Evolutionary conservation across 30 jellyfish, hydroid and myxozoan species (phyloP).

Genomic region (Turritopsis rubra): DNA sequence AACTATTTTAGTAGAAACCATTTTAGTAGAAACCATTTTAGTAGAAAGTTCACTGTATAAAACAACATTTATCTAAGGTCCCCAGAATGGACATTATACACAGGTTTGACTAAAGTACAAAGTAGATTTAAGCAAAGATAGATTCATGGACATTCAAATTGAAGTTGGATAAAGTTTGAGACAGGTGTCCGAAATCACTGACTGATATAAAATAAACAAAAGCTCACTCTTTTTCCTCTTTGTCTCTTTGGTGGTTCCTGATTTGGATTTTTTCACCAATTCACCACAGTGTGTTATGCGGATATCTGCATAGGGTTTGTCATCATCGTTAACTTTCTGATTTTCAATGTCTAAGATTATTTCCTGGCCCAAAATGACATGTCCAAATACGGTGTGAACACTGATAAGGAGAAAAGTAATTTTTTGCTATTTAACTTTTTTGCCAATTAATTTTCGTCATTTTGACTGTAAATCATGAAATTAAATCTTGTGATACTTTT

Average conservation of each 20-base stretch:
- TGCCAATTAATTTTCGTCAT: no score
- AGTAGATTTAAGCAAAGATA: background rate
- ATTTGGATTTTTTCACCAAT: slow-evolving; percentile 71
- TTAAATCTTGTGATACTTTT: no score
- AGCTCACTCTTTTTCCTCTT: slow-evolving; percentile 8
- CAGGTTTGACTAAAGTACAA: no score
- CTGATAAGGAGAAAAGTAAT: slow-evolving; percentile 35
- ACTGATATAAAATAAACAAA: background rate
- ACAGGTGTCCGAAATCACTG: background rate
- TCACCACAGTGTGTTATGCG: slow-evolving; percentile 88
- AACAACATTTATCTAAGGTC: no score
- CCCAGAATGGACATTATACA: no score
- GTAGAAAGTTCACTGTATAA: no score
- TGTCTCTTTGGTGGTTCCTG: slow-evolving; percentile 4
- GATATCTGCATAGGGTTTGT: slow-evolving; percentile 94
- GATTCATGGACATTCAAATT: background rate
- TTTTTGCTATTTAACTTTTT: no score
- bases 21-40: no score
- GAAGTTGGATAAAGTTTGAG: background rate
- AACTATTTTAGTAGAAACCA: no score
- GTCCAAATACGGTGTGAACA: slow-evolving; percentile 94
- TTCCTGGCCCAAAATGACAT: slow-evolving; percentile 82
- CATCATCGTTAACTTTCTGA: slow-evolving; percentile 77
- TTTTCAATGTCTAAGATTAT: slow-evolving; percentile 79
- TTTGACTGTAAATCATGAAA: no score